phyloP scores from a whole-genome alignment of 2,113 vertebrate genomes.

The Zapornia atra region DNA sequence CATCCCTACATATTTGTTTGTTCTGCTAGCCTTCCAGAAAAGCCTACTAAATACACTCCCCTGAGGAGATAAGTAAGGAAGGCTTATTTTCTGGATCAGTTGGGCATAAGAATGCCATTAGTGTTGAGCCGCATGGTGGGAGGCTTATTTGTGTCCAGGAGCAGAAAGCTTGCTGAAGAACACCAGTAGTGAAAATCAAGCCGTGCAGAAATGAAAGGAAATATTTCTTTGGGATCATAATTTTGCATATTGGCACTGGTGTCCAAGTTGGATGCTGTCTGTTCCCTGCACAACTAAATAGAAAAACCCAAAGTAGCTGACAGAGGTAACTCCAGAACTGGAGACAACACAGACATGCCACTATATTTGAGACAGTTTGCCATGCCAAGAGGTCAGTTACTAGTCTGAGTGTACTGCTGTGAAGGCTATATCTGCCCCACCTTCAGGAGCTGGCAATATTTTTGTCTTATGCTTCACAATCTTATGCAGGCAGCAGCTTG shows the following conservation, averaged over 20 bases:
- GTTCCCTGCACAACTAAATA: neutral
- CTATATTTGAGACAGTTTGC: neutral
- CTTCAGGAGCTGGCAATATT: neutral
- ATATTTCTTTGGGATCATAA: rapidly evolving
- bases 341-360: neutral
- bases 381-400: neutral
- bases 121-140: neutral
- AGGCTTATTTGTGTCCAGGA: neutral
- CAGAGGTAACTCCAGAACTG: neutral
- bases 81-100: neutral
- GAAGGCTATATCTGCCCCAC: neutral
- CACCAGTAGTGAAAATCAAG: neutral
- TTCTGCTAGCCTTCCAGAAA: neutral
- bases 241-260: neutral
- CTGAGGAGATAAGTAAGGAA: neutral
- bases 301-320: neutral
- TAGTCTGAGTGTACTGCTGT: neutral
- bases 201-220: neutral
- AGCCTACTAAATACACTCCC: neutral
- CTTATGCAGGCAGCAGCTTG: neutral
- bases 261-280: neutral
- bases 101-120: neutral
- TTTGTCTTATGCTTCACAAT: neutral
- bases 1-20: neutral
- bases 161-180: neutral